These are phyloP conservation scores for Siderastrea siderea DNA, from an alignment of 92 coral and sea anemone genomes.

Conservation along the genomic window DNA sequence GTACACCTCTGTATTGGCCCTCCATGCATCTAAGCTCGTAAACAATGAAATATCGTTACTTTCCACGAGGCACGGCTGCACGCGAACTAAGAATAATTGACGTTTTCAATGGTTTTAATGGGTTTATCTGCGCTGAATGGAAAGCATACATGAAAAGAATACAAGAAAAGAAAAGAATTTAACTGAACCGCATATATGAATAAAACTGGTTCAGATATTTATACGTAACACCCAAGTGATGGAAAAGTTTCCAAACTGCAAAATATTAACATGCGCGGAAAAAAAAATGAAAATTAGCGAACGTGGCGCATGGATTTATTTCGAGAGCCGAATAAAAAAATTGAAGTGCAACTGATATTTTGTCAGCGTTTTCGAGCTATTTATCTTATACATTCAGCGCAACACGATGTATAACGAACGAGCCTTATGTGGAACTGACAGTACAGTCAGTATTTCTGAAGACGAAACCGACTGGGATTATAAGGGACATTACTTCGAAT, in stretches of 20 bases:
- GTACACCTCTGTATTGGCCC: conserved; percentile 15
- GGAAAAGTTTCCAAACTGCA: background rate
- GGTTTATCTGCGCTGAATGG: conserved; percentile 1
- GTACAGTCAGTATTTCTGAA: background rate
- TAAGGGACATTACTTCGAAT: too few relatives aligned
- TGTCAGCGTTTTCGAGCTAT: background rate
- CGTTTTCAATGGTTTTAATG: conserved; percentile 23
- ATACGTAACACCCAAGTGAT: background rate
- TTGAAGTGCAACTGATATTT: background rate
- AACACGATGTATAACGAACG: background rate
- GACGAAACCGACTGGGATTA: background rate
- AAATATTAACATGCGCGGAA: background rate
- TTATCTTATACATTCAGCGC: background rate
- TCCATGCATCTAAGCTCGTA: background rate
- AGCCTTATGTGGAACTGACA: background rate
- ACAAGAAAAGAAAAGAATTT: too few relatives aligned
- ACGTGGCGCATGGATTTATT: background rate
- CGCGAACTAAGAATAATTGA: conserved; percentile 37
- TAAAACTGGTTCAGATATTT: background rate
- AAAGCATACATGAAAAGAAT: background rate
- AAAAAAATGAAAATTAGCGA: background rate
- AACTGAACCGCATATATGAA: background rate
- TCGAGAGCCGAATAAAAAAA: background rate
- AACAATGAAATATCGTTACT: conserved; percentile 23
- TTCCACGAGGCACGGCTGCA: conserved; percentile 6